Evolutionary conservation across 2,113 vertebrate genomes (phyloP).

Genomic region (Panthera uncia): DNA sequence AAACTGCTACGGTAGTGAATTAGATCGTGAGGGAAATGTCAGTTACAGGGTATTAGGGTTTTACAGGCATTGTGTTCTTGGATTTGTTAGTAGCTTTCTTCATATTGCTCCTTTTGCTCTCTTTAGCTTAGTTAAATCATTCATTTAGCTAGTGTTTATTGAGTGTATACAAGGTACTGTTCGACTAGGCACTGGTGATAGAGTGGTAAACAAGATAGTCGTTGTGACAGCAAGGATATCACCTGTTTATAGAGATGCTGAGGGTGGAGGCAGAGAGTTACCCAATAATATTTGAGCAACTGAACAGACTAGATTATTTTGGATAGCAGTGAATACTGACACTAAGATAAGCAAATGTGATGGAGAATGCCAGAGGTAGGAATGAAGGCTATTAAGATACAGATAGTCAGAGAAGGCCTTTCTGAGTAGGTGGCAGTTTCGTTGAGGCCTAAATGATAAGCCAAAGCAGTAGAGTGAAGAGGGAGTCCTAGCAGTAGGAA

Average conservation of each 20-base stretch:
- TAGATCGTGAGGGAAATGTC: not conserved
- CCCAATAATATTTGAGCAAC: not conserved
- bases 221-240: not conserved
- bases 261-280: not conserved
- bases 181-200: not conserved
- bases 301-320: not conserved
- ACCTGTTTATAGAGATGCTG: not conserved
- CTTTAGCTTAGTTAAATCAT: not conserved
- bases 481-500: not conserved
- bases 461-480: not conserved
- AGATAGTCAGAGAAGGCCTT: not conserved
- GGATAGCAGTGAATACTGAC: not conserved
- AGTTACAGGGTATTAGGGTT: not conserved
- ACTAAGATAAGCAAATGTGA: too few species aligned
- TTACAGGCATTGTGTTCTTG: not conserved
- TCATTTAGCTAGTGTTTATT: not conserved
- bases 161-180: not conserved
- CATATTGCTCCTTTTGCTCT: not conserved
- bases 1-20: not conserved
- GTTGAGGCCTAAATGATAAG: not conserved
- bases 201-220: not conserved
- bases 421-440: not conserved
- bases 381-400: not conserved
- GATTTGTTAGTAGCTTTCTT: not conserved
- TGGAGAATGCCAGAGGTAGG: not conserved